These are phyloP conservation scores for Cyanoliseus patagonus DNA, from an alignment of 2,113 vertebrate genomes.

Conservation along the genomic window DNA sequence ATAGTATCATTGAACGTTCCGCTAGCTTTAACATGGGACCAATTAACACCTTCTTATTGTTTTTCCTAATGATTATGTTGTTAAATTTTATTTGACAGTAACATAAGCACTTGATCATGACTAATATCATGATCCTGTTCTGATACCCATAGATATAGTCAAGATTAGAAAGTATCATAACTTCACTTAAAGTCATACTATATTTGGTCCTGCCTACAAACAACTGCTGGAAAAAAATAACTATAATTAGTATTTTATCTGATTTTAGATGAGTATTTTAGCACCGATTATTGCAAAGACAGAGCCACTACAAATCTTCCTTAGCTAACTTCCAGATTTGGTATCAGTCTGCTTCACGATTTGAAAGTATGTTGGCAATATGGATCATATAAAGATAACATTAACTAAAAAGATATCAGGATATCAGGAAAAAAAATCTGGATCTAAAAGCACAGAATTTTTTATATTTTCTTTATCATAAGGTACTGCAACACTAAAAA, in stretches of 20 bases:
- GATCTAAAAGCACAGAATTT: neutral
- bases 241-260: neutral
- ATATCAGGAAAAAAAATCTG: neutral
- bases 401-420: neutral
- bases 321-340: neutral
- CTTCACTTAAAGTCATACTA: neutral
- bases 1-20: too few species aligned
- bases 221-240: neutral
- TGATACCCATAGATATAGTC: neutral
- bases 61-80: neutral
- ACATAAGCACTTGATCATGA: neutral
- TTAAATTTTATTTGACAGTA: neutral
- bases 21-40: too few species aligned
- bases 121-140: neutral
- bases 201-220: neutral
- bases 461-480: neutral
- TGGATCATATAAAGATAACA: neutral
- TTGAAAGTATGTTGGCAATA: neutral
- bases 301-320: neutral
- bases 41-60: too few species aligned
- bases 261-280: neutral
- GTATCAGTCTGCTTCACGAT: neutral
- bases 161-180: neutral
- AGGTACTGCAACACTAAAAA: neutral
- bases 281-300: neutral